Base-by-base conservation (phyloP, 1,140 invertebrate species). In the Akabosia matsudoensis region DNA sequence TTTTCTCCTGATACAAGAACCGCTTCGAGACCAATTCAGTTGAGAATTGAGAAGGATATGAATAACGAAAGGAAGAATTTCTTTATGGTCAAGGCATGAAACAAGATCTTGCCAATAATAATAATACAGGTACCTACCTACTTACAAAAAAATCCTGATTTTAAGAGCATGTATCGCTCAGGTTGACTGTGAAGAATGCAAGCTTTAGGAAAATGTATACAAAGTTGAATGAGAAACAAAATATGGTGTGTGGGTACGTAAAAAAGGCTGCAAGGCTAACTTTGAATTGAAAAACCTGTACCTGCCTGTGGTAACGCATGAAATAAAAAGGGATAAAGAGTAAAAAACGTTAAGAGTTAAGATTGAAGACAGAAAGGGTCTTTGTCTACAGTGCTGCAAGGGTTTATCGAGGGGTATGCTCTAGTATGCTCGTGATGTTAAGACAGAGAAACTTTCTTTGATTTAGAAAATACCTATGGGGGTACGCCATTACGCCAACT, bases 291-390 rank as follows among this genome's bases (percentile, higher is more conserved):
- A n/a, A n/a, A n/a, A n/a, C n/a, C n/a, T n/a, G n/a, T n/a, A n/a
- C n/a, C n/a, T n/a, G n/a, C n/a, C n/a, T n/a, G n/a, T n/a, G n/a
- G n/a, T n/a, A n/a, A 45, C 18, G 37, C 18, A 45, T 45, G 37
- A 45, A 45, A 45, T 45, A 45, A 45, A 45, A 45, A 18, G 37
- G 37, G 18, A n/a, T n/a, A n/a, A n/a, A n/a, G n/a, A n/a, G n/a
- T n/a, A 18, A 45, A 45, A 10, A 45, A 18, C 18, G 37, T 45
- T 45, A 45, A 7, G 7, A 45, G 18, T 10, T n/a, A 56, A 56
- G n/a, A n/a, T n/a, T n/a, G n/a, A 56, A 56, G 24, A 56, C 54
- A 56, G 54, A 45, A 45, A 61, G 54, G 54, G 31, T 67, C 61
- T 31, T 67, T 67, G 54, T 45, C 18, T 45, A 18, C 37, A 45